Conservation (phyloP, 2,797 vertebrate genomes). For the Threskiornis aethiopicus region DNA sequence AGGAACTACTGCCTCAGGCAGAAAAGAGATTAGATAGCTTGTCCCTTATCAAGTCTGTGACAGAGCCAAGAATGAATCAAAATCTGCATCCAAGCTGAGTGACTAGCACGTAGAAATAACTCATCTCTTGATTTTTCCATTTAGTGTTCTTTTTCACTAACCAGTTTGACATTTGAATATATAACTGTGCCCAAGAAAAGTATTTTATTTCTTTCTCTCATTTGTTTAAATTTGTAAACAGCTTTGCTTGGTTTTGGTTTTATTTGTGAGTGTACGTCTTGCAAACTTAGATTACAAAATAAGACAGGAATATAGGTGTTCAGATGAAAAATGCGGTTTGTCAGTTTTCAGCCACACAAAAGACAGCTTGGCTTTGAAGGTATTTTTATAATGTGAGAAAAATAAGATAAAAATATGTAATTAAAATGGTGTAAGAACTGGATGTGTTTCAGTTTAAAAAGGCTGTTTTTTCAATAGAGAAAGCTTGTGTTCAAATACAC, state of each 20-base stretch:
- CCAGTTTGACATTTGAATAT: not conserved
- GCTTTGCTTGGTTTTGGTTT: not conserved
- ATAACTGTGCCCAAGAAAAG: not conserved
- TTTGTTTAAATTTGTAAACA: not conserved
- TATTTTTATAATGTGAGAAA: not conserved
- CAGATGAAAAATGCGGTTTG: not conserved
- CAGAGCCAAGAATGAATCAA: not conserved
- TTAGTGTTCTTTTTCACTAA: not conserved
- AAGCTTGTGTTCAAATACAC: not conserved
- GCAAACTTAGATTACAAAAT: not conserved
- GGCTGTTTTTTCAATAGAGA: not conserved
- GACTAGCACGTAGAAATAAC: not conserved
- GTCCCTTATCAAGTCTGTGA: not conserved
- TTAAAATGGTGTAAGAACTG: not conserved
- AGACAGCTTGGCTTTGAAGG: not conserved
- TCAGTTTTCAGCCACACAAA: not conserved
- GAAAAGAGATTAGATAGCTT: not conserved
- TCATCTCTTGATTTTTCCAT: not conserved
- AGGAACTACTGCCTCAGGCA: not conserved
- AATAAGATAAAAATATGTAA: not conserved
- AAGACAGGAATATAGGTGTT: not conserved
- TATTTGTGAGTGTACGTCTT: not conserved
- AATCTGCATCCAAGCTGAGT: not conserved
- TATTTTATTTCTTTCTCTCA: not conserved
- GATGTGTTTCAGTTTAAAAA: not conserved